Percentiles rank a stretch among this genome's conserved stretches.
Conservation (phyloP, 2,888 invertebrate genomes). For the Xylophagus ater region DNA sequence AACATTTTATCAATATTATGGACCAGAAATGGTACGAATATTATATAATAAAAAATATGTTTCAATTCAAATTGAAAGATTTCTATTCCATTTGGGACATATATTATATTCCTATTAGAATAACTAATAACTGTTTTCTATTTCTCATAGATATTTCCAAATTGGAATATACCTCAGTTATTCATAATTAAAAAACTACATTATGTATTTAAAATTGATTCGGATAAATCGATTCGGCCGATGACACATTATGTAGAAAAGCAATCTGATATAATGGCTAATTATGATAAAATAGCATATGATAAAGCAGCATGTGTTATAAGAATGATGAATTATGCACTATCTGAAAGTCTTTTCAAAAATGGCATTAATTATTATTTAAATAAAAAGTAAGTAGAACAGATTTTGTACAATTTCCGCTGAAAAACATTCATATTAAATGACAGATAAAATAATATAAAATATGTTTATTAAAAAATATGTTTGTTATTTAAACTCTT, state of each 20-base stretch:
- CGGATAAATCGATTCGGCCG: conserved; percentile 65
- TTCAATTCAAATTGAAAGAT: neutral
- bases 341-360: conserved; percentile 6
- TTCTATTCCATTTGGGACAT: neutral
- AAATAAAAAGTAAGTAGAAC: conserved; percentile 7
- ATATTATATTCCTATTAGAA: neutral
- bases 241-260: conserved; percentile 71
- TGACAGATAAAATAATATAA: too few species aligned
- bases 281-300: conserved; percentile 76
- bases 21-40: conserved; percentile 10
- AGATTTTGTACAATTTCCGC: too few species aligned
- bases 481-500: neutral
- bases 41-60: neutral
- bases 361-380: conserved; percentile 11
- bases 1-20: conserved; percentile 35
- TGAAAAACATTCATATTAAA: too few species aligned
- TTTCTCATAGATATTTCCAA: conserved; percentile 40
- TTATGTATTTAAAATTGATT: conserved; percentile 19
- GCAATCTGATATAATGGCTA: conserved; percentile 69
- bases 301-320: conserved; percentile 46
- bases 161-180: conserved; percentile 62
- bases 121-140: neutral
- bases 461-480: neutral
- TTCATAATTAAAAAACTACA: conserved; percentile 53
- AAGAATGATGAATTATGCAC: conserved; percentile 15